Evolutionary conservation across 1,140 invertebrate genomes (phyloP).

Genomic region (Euwallacea fornicatus): DNA sequence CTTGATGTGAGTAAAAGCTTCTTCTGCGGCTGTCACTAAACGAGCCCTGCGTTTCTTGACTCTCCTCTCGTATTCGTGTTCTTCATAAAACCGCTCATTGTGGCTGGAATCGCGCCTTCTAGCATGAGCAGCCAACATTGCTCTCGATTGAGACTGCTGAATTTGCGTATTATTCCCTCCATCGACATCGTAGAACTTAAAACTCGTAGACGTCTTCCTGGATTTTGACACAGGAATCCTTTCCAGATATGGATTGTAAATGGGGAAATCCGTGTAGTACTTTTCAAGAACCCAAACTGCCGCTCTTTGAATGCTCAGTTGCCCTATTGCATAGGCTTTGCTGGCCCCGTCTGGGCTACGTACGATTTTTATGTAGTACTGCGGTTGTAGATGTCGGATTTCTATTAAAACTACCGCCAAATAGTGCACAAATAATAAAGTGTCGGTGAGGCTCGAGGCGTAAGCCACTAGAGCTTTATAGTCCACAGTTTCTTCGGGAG

Average conservation of each 20-base stretch:
- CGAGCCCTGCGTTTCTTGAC: slow-evolving; percentile 88
- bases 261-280: slow-evolving; percentile 95
- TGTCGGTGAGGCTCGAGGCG: slow-evolving; percentile 87
- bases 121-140: slow-evolving; percentile 70
- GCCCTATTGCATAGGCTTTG: slow-evolving; percentile 82
- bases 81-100: slow-evolving; percentile 96
- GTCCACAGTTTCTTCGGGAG: slow-evolving; percentile 75
- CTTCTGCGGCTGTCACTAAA: slow-evolving; percentile 90
- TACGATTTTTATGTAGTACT: slow-evolving; percentile 89
- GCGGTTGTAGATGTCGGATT: slow-evolving; percentile 85
- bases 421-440: slow-evolving; percentile 93
- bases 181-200: slow-evolving; percentile 98
- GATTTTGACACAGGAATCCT: slow-evolving; percentile 84
- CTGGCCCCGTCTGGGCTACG: slow-evolving; percentile 93
- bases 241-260: slow-evolving; percentile 96
- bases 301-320: slow-evolving; percentile 92
- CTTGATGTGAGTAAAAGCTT: slow-evolving; percentile 96
- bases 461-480: slow-evolving; percentile 87
- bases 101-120: slow-evolving; percentile 81
- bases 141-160: slow-evolving; percentile 66
- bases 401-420: slow-evolving; percentile 90
- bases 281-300: slow-evolving; percentile 91
- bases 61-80: slow-evolving; percentile 93
- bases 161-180: slow-evolving; percentile 72
- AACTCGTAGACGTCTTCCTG: slow-evolving; percentile 75